A percentile compares a stretch with the other conserved stretches of the same genome.
Evolutionary conservation across 2,113 vertebrate species (phyloP).

Genomic region (Scytalopus superciliaris): DNA sequence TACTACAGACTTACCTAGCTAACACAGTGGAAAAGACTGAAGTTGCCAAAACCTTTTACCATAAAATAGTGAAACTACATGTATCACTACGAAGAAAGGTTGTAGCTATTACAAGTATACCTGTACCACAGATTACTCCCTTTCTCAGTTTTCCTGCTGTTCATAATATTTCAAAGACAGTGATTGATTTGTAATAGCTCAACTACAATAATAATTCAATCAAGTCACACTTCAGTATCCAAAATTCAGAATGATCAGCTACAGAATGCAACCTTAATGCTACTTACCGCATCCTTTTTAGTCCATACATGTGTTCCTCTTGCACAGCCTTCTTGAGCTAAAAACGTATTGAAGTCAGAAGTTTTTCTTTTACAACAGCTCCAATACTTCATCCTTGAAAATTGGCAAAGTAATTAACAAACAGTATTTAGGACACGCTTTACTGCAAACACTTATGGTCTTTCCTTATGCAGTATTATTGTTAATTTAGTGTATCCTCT

Average conservation of each 20-base stretch:
- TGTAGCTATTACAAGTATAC: not conserved
- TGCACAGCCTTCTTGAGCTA: slow-evolving; percentile 91
- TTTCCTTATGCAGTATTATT: not conserved
- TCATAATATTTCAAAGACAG: not conserved
- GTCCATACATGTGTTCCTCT: slow-evolving; percentile 88
- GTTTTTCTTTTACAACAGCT: slow-evolving; percentile 97
- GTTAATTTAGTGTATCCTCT: not conserved
- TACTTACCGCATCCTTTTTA: slow-evolving; percentile 88
- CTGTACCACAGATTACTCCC: not conserved
- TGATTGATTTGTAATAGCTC: not conserved
- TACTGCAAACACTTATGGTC: not conserved
- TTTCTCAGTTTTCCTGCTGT: not conserved
- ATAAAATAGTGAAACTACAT: not conserved
- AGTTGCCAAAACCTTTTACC: not conserved
- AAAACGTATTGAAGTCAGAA: slow-evolving; percentile 93
- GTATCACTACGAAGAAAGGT: not conserved
- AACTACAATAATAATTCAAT: not conserved
- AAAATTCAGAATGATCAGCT: not conserved
- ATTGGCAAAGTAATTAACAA: slow-evolving; percentile 18
- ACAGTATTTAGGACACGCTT: not conserved
- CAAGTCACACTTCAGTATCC: not conserved
- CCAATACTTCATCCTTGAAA: slow-evolving; percentile 96
- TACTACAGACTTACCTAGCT: not conserved
- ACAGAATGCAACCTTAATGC: not conserved
- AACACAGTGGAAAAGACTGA: not conserved